Base-by-base conservation (phyloP, 35 echinoderm and acorn worm genomes). In the Holothuria glaberrima region DNA sequence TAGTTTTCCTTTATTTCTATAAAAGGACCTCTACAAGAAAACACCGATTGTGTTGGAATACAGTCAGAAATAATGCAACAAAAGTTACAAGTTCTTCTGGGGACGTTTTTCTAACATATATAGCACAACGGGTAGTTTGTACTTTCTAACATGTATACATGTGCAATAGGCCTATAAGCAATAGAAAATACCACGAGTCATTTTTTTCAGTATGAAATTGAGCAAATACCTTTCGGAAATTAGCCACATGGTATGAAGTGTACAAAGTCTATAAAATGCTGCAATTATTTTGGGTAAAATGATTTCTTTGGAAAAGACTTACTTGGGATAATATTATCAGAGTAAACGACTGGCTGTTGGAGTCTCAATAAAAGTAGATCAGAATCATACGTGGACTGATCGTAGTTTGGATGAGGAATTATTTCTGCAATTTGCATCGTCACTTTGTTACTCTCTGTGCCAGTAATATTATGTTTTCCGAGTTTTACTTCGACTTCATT, bases 321-420 rank as follows among this genome's bases (percentile, higher is more conserved):
- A 98, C 96, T 74, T 41, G 96, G 96, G 65, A 98, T 73, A 75
- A 98, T 98, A 69, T 91, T 89, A 48, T 98, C 96, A 21, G 96
- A 88, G 59, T 88, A 98, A 6, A 64, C 80, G 58, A 95, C 91
- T 17, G 86, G 93, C 35, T 98, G 93, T 65, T 30, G 52, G 19
- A 98, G 96, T 89, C 90, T 87, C 18, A 98, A 44, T 13, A 98
- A 66, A 2, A 93, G 62, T 31, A 95, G 90, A 85, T 98, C 96
- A 4, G 93, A 94, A 59, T 98, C 96, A 72, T 81, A 98, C 0
- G 93, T 93, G 9, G 88, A 59, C 24, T 44, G 46, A 32, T 95
- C 81, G 80, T 88, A 98, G n/a, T 93, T 82, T 36, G 93, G 93
- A 86, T 94, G 86, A 5, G 82, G n/a, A 35, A 93, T 90, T 19